These are phyloP conservation scores for Palaemon carinicauda DNA, from an alignment of 1,140 invertebrate species.

Conservation along the genomic window DNA sequence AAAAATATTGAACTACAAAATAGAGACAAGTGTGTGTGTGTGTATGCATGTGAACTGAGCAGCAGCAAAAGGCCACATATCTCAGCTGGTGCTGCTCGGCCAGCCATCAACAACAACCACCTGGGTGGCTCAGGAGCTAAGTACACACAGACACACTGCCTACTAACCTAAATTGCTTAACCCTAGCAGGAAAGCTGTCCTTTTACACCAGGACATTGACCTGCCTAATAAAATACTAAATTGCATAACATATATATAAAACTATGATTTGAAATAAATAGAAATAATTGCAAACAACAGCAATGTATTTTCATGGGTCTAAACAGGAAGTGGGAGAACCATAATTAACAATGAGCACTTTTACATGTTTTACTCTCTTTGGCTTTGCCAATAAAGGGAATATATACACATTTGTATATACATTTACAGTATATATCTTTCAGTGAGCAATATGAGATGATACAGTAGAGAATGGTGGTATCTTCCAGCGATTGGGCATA, in stretches of 20 bases:
- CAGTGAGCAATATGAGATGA: not conserved
- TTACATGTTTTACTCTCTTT: slow-evolving; percentile 15
- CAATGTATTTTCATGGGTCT: slow-evolving; percentile 13
- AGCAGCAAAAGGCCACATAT: not conserved
- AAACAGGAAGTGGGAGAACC: slow-evolving; percentile 25
- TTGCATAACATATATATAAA: slow-evolving; percentile 17
- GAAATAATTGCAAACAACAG: slow-evolving; percentile 27
- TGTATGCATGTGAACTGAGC: not conserved
- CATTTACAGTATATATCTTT: not conserved
- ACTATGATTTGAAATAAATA: slow-evolving; percentile 33
- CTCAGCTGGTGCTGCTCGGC: not conserved
- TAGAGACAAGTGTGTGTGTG: not conserved
- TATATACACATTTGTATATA: not conserved
- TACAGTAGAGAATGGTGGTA: slow-evolving; percentile 29
- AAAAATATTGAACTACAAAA: not conserved
- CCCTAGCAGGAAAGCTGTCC: slow-evolving; percentile 25
- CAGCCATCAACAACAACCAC: not conserved
- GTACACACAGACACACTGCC: not conserved
- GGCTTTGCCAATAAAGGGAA: slow-evolving; percentile 37
- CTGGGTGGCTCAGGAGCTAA: not conserved
- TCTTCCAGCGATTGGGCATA: slow-evolving; percentile 26
- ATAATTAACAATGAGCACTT: slow-evolving; percentile 21
- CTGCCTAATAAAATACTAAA: slow-evolving; percentile 27
- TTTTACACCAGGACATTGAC: slow-evolving; percentile 30
- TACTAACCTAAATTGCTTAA: not conserved